Evolutionary conservation across 2,113 vertebrate genomes (phyloP), one percentile per base, ranked within the genome.

Genomic region (Zingel zingel): DNA sequence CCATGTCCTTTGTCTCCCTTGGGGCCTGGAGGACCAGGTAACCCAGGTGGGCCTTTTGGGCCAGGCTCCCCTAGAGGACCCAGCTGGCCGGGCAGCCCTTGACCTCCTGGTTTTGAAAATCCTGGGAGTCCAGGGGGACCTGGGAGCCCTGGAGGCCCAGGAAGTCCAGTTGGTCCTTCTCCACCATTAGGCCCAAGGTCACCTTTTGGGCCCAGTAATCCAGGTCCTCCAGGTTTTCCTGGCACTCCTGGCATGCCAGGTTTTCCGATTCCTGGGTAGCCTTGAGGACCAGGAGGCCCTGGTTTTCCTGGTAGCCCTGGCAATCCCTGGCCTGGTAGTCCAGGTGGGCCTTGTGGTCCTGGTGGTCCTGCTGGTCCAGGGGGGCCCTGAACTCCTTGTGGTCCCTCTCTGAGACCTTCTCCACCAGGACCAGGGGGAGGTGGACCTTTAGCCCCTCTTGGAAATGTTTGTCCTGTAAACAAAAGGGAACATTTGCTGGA

Each of bases 1-100:
- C 97, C 96, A 0, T 96, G 30, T 0, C 98, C 98, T 86, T 97
- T 97, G 5, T 98, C 97, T 77, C 98, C 98, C 86, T 96, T 98
- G 3, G 90, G 92, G 5, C 98, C 98, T 33, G 92, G 87, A 15
- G 94, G 88, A 11, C 97, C 98, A 0, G 96, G 95, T 68, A 87
- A 81, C 30, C 98, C 98, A 0, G 96, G 95, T 7, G 79, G 91
- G 18, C 98, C 98, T 89, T 97, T 98, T 89, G 93, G 94, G n/a
- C 97, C 98, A 3, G 97, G 96, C 64, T 98, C 97, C 0, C 97
- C 98, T 80, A 94, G 94, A 4, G 69, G 82, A 48, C 98, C 98
- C 0, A 92, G 88, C 39, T 96, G 96, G 51, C 98, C 98, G 57
- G 98, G 97, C n/a, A 98, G 88, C 74, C 98, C 98, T 0, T 97